Percentiles rank a stretch among this genome's conserved stretches.
phyloP scores from a whole-genome alignment of 2,797 vertebrate species.

The Cheirogaleus major region DNA sequence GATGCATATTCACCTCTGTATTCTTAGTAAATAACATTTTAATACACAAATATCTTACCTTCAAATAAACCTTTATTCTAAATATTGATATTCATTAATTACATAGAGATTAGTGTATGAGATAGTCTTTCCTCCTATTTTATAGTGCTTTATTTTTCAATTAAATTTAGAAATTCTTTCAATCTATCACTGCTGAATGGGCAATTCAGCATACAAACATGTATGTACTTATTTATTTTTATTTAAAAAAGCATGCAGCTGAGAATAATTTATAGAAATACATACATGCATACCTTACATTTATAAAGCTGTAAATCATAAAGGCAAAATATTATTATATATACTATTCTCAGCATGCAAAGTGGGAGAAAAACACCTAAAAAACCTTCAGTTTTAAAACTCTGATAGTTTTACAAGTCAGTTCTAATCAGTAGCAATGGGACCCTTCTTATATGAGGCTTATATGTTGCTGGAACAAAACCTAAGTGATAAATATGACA shows the following conservation, averaged over 20 bases:
- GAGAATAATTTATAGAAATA: not conserved
- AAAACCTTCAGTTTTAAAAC: not conserved
- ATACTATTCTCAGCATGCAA: conserved; percentile 8
- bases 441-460: not conserved
- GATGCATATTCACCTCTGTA: not conserved
- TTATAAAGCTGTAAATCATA: not conserved
- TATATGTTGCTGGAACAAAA: not conserved
- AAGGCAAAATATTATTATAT: not conserved
- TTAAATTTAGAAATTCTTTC: conserved; percentile 33
- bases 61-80: conserved; percentile 24
- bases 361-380: not conserved
- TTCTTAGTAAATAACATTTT: not conserved
- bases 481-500: not conserved
- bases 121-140: not conserved
- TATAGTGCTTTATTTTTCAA: conserved; percentile 6
- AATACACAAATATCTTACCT: conserved; percentile 14
- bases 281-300: not conserved
- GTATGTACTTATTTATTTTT: not conserved
- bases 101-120: not conserved
- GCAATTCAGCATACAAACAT: not conserved
- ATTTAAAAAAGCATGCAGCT: not conserved
- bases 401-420: not conserved
- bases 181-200: not conserved
- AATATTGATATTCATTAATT: not conserved
- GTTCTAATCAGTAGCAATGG: not conserved